Base-by-base conservation (phyloP, 2,888 invertebrate genomes). In the Tiliacea aurago region DNA sequence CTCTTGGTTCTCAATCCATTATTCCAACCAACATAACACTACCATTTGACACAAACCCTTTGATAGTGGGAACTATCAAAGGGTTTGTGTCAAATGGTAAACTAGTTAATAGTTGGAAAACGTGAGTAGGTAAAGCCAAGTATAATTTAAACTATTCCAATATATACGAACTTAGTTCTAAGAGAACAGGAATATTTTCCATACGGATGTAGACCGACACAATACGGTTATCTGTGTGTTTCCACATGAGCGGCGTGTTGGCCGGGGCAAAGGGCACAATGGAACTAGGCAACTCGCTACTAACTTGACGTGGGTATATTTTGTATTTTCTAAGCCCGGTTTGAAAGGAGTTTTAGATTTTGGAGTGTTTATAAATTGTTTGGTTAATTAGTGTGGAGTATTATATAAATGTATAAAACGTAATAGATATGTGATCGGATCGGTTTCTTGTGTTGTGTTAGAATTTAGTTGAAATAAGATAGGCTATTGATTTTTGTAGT, bases 191-290 rank as follows among this genome's bases (percentile, higher is more conserved):
- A 64, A 56, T 70, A 78, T 81, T 76, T 76, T 81, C 73, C 59
- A 70, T 78, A 49, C 53, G 41, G 58, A 58, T 68, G 41, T 73
- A n/a, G 47, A 37, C 5, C 18, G 73, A 58, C 37, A 73, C 78
- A 81, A 73, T 78, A 68, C 67, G 59, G 59, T 37, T 73, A 81
- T 81, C 81, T 65, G 59, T 53, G 58, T 49, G 51, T 69, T 81
- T 81, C 78, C 81, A 70, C 81, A 70, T 81, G 81, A 78, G 73
- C 47, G 13, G 70, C 13, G 45, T 13, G 33, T 64, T 68, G 33
- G 70, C 45, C n/a, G 63, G 70, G 70, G 61, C 65, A 77, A 76
- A 80, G 78, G 81, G 81, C 70, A 73, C 70, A 81, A 73, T 81
- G 64, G 70, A 68, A 53, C 67, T 45, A 77, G 61, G 73, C 66